These are phyloP conservation scores for Cenopis cana DNA, from an alignment of 2,888 invertebrate genomes.

Conservation along the genomic window DNA sequence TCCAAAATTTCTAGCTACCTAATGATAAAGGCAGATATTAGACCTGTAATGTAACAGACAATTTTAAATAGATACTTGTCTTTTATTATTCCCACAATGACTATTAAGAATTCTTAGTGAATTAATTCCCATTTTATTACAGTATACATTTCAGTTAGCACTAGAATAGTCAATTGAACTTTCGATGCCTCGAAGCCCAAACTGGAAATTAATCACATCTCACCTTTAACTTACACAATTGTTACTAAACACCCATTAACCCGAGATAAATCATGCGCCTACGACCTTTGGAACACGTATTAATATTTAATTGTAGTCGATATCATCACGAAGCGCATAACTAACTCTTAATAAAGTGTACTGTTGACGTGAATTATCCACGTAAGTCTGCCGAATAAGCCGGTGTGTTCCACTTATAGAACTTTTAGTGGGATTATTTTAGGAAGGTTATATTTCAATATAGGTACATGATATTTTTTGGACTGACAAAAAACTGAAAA, in stretches of 20 bases:
- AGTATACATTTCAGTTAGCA: constrained; percentile 6
- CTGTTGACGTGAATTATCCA: constrained; percentile 83
- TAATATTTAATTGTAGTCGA: constrained; percentile 84
- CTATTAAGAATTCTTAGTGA: neutral
- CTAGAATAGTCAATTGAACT: constrained; percentile 33
- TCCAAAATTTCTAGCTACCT: too few relatives aligned
- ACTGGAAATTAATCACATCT: constrained; percentile 56
- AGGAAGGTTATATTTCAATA: too few relatives aligned
- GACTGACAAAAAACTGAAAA: too few relatives aligned
- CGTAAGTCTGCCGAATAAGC: constrained; percentile 69
- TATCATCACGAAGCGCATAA: constrained; percentile 78
- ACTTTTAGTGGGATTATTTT: neutral
- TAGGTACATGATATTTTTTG: too few relatives aligned
- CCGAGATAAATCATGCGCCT: constrained; percentile 72
- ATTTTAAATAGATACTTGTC: neutral
- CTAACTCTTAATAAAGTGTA: constrained; percentile 83
- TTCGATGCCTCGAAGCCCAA: constrained; percentile 23
- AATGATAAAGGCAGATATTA: neutral
- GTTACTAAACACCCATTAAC: constrained; percentile 60
- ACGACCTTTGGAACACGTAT: constrained; percentile 74
- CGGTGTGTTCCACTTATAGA: constrained; percentile 47
- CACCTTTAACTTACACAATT: constrained; percentile 63
- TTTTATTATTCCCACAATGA: too few relatives aligned
- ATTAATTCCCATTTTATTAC: neutral
- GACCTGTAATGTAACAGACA: too few relatives aligned